These are phyloP conservation scores for Gephyroberyx darwinii DNA, from an alignment of 2,797 vertebrate genomes.

Conservation along the genomic window DNA sequence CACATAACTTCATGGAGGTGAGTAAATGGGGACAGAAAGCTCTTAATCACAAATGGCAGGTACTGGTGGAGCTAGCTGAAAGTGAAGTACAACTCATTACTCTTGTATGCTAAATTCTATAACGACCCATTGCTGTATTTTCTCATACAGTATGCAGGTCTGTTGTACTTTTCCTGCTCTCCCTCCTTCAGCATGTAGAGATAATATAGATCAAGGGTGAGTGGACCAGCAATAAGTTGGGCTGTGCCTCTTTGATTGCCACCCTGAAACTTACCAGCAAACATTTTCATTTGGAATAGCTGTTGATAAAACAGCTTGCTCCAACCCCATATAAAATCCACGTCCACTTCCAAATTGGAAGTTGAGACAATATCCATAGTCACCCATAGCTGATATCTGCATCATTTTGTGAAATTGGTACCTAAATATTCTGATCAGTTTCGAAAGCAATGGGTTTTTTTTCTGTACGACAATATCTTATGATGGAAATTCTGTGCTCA, in stretches of 20 bases:
- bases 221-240: not conserved
- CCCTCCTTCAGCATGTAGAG: not conserved
- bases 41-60: slow-evolving; percentile 54
- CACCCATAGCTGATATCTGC: too few species aligned
- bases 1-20: slow-evolving; percentile 42
- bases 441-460: too few species aligned
- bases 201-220: slow-evolving; percentile 7
- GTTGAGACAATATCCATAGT: too few species aligned
- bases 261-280: not conserved
- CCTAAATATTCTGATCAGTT: too few species aligned
- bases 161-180: not conserved
- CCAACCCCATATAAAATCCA: not conserved
- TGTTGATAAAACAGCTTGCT: not conserved
- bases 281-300: not conserved
- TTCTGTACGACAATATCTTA: too few species aligned
- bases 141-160: not conserved
- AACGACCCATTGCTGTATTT: slow-evolving; percentile 22
- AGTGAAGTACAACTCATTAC: slow-evolving; percentile 39
- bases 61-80: slow-evolving; percentile 19
- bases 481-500: too few species aligned
- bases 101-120: slow-evolving; percentile 31
- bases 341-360: too few species aligned
- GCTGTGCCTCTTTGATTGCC: slow-evolving; percentile 2
- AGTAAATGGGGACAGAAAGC: slow-evolving; percentile 36
- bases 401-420: too few species aligned